phyloP scores from a whole-genome alignment of 2,797 vertebrate species.

The Dendrocincla tyrannina region DNA sequence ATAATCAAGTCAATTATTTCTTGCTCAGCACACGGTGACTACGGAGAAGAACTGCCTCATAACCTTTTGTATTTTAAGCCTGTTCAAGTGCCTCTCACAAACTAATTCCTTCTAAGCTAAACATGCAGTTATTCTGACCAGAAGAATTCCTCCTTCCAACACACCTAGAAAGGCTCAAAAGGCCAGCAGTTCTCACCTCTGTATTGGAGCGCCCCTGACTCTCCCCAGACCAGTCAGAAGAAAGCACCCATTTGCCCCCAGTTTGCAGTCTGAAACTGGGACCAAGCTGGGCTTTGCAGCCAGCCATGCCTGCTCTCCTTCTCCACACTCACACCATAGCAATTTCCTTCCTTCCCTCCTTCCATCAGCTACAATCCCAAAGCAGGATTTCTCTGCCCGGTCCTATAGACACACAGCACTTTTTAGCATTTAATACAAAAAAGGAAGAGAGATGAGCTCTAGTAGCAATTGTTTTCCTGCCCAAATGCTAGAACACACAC shows the following conservation, averaged over 20 bases:
- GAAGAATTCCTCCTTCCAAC: not conserved
- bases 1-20: not conserved
- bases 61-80: not conserved
- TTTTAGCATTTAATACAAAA: not conserved
- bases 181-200: not conserved
- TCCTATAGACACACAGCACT: not conserved
- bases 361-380: not conserved
- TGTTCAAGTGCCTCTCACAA: not conserved
- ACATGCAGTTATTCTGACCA: not conserved
- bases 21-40: not conserved
- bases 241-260: not conserved
- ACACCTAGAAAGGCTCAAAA: not conserved
- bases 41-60: not conserved
- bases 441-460: not conserved
- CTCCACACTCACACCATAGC: not conserved
- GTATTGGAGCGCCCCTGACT: fast-evolving
- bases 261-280: not conserved
- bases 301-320: not conserved
- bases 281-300: fast-evolving
- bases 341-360: not conserved
- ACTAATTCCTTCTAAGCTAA: not conserved
- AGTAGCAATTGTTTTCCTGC: no score
- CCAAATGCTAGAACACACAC: not conserved
- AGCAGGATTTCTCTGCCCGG: not conserved
- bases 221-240: not conserved